Conservation (phyloP, 2,113 vertebrate species). For the Zingel zingel region DNA sequence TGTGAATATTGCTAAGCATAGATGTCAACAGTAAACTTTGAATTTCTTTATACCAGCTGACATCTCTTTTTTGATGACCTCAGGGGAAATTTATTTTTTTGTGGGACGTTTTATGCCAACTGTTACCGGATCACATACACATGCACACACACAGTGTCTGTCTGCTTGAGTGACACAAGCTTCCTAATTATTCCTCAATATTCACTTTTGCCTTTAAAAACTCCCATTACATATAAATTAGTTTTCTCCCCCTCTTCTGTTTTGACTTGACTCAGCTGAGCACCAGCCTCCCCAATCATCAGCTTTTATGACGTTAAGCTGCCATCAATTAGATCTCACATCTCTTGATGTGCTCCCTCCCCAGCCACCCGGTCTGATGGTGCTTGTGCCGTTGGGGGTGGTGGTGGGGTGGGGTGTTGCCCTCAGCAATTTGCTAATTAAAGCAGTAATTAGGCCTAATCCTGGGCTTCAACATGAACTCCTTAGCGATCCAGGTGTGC, state of each 20-base stretch:
- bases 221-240: constrained; percentile 67
- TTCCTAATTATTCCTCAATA: constrained; percentile 47
- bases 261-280: constrained; percentile 53
- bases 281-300: constrained; percentile 67
- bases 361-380: constrained; percentile 66
- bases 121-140: background rate
- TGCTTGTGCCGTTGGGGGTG: constrained; percentile 54
- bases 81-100: constrained; percentile 28
- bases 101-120: background rate
- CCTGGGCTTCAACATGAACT: constrained; percentile 74
- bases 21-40: background rate
- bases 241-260: constrained; percentile 17
- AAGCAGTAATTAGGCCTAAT: constrained; percentile 81
- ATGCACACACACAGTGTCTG: background rate
- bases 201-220: constrained; percentile 53
- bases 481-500: constrained; percentile 78
- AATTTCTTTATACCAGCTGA: background rate
- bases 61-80: constrained; percentile 2
- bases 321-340: constrained; percentile 80
- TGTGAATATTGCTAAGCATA: constrained; percentile 10
- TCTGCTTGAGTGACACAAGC: constrained; percentile 32
- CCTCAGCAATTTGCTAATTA: constrained; percentile 78
- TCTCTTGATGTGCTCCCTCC: constrained; percentile 73
- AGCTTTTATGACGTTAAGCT: constrained; percentile 78
- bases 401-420: constrained; percentile 68